These are phyloP conservation scores for Hydrochoerus hydrochaeris DNA, from an alignment of 2,113 vertebrate genomes.

Conservation along the genomic window DNA sequence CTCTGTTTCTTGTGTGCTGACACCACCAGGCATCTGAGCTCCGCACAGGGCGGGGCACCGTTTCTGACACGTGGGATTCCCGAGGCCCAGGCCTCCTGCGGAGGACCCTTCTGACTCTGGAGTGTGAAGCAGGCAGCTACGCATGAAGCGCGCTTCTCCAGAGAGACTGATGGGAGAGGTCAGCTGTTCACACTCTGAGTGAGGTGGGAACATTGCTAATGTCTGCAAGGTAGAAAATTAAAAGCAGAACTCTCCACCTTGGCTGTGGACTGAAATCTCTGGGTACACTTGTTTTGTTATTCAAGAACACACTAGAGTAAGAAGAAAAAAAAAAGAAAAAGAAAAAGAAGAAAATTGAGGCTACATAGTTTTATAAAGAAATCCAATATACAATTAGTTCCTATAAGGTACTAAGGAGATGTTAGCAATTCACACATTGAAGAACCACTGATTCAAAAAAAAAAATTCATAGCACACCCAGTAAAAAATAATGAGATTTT, in stretches of 20 bases:
- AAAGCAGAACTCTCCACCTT: neutral
- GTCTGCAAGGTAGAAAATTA: neutral
- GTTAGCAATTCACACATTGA: neutral
- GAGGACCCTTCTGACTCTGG: neutral
- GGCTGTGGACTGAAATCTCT: neutral
- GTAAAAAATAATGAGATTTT: neutral
- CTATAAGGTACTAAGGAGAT: neutral
- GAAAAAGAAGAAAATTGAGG: neutral
- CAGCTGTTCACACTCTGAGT: neutral
- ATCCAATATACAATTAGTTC: neutral
- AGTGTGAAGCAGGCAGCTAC: neutral
- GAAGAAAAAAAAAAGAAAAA: neutral
- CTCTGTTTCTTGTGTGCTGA: neutral
- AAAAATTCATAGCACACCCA: neutral
- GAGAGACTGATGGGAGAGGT: neutral
- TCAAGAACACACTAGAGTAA: neutral
- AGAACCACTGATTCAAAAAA: slow-evolving; percentile 3
- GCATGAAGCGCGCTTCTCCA: neutral
- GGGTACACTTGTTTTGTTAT: neutral
- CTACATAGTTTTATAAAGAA: neutral
- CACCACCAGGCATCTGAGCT: neutral
- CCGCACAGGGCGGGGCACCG: neutral
- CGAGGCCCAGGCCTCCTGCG: neutral
- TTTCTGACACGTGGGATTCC: neutral
- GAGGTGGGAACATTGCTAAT: neutral